These are phyloP conservation scores for Gortyna flavago DNA, from an alignment of 2,888 invertebrate genomes.

Conservation along the genomic window DNA sequence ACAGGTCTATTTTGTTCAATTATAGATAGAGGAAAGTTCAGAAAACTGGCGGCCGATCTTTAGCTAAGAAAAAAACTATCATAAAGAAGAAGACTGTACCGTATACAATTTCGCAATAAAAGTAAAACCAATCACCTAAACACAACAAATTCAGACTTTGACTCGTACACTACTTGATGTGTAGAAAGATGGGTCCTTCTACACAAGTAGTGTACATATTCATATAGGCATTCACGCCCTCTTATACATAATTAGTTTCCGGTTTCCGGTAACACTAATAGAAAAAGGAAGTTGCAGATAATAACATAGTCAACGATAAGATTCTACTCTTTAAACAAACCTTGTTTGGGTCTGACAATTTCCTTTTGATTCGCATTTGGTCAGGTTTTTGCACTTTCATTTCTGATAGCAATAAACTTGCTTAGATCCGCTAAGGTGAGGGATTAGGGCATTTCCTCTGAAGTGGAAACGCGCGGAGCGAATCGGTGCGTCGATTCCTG, in stretches of 20 bases:
- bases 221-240: neutral
- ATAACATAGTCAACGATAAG: conserved; percentile 12
- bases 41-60: neutral
- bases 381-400: neutral
- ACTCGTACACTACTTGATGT: no score
- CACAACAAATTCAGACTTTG: neutral
- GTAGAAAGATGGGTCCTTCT: no score
- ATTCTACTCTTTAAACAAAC: conserved; percentile 16
- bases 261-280: neutral
- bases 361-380: conserved; percentile 1
- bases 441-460: neutral
- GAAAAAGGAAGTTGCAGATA: conserved; percentile 24
- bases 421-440: neutral
- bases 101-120: neutral
- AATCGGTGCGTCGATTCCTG: neutral
- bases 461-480: neutral
- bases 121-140: neutral
- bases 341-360: conserved; percentile 21
- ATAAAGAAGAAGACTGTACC: neutral
- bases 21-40: no score
- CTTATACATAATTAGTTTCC: neutral
- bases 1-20: no score
- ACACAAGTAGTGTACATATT: neutral
- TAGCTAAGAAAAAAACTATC: neutral
- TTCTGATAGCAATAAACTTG: neutral